Evolutionary conservation across 2,113 vertebrate species (phyloP).

Genomic region (Sarotherodon lohbergeri): DNA sequence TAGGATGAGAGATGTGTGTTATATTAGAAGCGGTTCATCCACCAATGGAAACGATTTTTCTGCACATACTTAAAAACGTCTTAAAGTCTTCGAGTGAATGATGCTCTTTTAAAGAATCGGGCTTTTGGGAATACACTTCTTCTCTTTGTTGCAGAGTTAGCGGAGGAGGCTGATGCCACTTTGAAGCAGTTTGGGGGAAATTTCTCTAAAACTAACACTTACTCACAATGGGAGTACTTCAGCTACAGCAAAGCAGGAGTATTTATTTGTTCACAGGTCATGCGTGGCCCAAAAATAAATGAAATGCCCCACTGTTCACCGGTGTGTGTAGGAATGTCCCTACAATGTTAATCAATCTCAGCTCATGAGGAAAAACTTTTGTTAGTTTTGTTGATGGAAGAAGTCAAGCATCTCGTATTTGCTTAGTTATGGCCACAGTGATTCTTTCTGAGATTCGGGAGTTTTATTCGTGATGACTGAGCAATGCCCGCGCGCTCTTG

Average conservation of each 20-base stretch:
- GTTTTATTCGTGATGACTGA: background rate
- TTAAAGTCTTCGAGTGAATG: background rate
- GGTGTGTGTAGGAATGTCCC: background rate
- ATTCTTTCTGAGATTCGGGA: background rate
- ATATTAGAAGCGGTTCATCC: background rate
- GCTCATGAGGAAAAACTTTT: background rate
- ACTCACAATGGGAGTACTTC: background rate
- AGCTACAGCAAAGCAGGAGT: background rate
- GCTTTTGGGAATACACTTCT: background rate
- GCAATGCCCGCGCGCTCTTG: background rate
- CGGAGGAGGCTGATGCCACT: background rate
- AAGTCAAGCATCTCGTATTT: background rate
- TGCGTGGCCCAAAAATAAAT: background rate
- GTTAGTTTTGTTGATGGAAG: background rate
- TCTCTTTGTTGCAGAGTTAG: background rate
- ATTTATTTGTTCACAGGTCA: background rate
- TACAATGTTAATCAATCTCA: background rate
- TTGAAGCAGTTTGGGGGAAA: background rate
- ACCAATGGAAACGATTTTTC: background rate
- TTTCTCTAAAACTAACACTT: background rate
- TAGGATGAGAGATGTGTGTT: constrained; percentile 11
- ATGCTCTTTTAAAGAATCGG: background rate
- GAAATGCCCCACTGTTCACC: background rate
- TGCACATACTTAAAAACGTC: background rate
- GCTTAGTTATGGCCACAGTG: background rate